Percentiles rank a stretch among this genome's conserved stretches.
Evolutionary conservation across 1,140 invertebrate genomes (phyloP).

Genomic region (Apocrypta bakeri): DNA sequence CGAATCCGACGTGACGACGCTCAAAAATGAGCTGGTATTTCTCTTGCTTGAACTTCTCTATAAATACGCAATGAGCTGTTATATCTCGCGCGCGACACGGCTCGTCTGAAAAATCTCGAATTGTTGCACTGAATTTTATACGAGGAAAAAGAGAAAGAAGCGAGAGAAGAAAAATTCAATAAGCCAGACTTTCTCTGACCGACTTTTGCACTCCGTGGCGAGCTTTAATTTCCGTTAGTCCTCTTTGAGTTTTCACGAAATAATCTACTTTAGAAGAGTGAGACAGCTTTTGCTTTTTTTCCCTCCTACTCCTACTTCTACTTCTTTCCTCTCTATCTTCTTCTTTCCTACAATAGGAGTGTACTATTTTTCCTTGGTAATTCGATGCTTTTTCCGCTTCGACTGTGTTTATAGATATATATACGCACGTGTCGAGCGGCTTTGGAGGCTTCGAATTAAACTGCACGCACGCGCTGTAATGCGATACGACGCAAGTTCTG

Average conservation of each 20-base stretch:
- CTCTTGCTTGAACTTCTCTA: slow-evolving; percentile 49
- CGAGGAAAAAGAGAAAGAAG: no score
- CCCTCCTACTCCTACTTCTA: no score
- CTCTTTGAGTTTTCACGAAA: neutral
- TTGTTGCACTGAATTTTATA: neutral
- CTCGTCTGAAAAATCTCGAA: neutral
- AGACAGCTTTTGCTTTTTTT: no score
- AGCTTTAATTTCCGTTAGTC: slow-evolving; percentile 33
- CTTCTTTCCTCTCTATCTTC: no score
- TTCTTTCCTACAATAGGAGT: no score
- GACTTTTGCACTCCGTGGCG: slow-evolving; percentile 13
- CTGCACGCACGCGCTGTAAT: neutral
- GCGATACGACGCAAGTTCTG: neutral
- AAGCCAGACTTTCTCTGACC: neutral
- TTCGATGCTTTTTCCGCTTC: no score
- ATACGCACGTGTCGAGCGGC: neutral
- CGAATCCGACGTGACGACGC: slow-evolving; percentile 24
- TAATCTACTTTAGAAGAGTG: neutral
- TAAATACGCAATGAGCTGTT: slow-evolving; percentile 53
- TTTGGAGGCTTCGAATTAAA: neutral
- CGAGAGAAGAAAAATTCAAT: slow-evolving; percentile 14
- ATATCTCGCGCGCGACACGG: neutral
- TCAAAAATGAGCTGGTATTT: slow-evolving; percentile 45
- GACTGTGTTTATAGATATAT: no score
- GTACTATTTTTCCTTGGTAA: no score